Evolutionary conservation across 2,113 vertebrate species (phyloP).

Genomic region (Galemys pyrenaicus): DNA sequence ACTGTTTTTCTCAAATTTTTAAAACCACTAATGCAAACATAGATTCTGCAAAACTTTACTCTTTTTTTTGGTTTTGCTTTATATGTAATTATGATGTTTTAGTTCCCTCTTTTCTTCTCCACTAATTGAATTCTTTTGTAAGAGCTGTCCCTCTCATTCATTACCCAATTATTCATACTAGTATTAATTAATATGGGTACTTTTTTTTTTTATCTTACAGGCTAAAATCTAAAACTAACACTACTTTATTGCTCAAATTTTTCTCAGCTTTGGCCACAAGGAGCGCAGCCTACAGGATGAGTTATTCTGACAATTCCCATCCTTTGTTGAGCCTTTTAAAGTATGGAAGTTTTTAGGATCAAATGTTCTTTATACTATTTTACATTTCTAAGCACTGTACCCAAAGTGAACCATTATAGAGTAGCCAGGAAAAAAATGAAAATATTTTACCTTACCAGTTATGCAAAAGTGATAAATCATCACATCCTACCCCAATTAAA

Average conservation of each 20-base stretch:
- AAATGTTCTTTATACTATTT: not conserved
- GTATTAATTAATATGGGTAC: not conserved
- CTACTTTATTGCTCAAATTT: not conserved
- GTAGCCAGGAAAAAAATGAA: not conserved
- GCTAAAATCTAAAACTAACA: not conserved
- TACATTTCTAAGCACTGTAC: not conserved
- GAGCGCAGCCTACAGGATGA: not conserved
- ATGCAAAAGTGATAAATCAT: not conserved
- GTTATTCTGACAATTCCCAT: not conserved
- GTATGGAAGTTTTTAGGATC: not conserved
- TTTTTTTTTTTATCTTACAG: not conserved
- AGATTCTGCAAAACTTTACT: not conserved
- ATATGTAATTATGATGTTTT: not conserved
- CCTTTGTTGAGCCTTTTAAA: not conserved
- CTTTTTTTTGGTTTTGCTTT: not conserved
- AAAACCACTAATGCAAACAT: not conserved
- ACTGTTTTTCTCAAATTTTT: conserved; percentile 6
- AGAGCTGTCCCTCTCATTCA: not conserved
- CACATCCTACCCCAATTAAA: not conserved
- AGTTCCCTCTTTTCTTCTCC: not conserved
- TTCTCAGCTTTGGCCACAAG: not conserved
- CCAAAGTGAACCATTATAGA: not conserved
- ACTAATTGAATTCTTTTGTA: not conserved
- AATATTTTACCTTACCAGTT: not conserved
- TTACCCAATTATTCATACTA: not conserved